A percentile compares a stretch with the other conserved stretches of the same genome.
phyloP scores from a whole-genome alignment of 2,797 vertebrate genomes.

The Nannoperca obscura region DNA sequence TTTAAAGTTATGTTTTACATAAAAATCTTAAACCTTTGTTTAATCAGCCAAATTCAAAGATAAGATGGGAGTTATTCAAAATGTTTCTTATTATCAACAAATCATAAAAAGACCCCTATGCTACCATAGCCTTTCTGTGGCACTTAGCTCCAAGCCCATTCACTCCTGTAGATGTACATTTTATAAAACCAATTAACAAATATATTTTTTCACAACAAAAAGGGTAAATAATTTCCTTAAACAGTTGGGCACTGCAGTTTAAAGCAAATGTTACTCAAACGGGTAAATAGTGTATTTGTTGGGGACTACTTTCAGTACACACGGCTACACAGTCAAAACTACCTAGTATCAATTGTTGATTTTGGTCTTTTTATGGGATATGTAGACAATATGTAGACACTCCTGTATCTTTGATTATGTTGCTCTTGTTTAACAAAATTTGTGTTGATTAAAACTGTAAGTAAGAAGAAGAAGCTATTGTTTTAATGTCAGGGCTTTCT shows the following conservation, averaged over 20 bases:
- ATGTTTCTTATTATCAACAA: constrained; percentile 18
- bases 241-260: not conserved
- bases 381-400: not conserved
- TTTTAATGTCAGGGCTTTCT: not conserved
- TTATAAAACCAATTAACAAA: not conserved
- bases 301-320: not conserved
- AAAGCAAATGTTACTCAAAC: not conserved
- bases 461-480: not conserved
- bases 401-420: not conserved
- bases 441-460: not conserved
- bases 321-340: not conserved
- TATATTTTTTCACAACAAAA: not conserved
- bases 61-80: not conserved
- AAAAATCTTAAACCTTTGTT: not conserved
- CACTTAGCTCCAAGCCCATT: not conserved
- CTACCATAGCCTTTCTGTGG: not conserved
- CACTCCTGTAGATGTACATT: not conserved
- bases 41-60: constrained; percentile 6
- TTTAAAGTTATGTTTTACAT: constrained; percentile 1
- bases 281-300: not conserved
- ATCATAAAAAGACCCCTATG: not conserved
- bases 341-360: not conserved
- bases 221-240: not conserved
- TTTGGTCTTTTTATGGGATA: not conserved
- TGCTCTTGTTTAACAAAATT: not conserved